Percentiles rank a stretch among this genome's conserved stretches.
Evolutionary conservation across 37 sponge, comb jelly and placozoan species (phyloP).

Genomic region (Agelas oroides): DNA sequence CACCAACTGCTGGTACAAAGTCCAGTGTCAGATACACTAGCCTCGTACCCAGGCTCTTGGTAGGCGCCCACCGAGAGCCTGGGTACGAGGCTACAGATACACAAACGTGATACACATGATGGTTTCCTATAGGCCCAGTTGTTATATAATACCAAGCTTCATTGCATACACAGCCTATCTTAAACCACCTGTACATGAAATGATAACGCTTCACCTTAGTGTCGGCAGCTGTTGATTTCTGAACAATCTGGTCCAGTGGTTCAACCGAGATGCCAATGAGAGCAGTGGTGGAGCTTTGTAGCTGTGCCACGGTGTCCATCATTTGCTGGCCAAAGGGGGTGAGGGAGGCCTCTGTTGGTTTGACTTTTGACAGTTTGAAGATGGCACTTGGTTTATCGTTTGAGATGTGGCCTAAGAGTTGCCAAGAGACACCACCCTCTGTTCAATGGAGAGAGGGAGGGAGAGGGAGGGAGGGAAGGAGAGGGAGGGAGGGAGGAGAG

Average conservation of each 20-base stretch:
- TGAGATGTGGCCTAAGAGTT: constrained; percentile 89
- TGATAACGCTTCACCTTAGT: too few species aligned
- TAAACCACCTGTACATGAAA: too few species aligned
- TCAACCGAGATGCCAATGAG: constrained; percentile 86
- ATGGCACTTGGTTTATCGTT: constrained; percentile 98
- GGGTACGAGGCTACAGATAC: too few species aligned
- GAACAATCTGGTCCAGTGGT: constrained; percentile 66
- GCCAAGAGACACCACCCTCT: constrained; percentile 73
- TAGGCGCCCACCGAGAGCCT: too few species aligned
- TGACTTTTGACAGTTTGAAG: constrained; percentile 84
- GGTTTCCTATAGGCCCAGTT: too few species aligned
- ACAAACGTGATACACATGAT: too few species aligned
- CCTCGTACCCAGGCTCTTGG: constrained; percentile 30
- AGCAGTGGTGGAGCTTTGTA: constrained; percentile 46
- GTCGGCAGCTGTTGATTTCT: constrained; percentile 69
- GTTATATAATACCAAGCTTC: too few species aligned
- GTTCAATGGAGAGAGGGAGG: too few species aligned
- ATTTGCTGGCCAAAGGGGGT: constrained; percentile 43
- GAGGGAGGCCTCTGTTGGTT: constrained; percentile 25
- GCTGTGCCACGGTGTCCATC: constrained; percentile 30
- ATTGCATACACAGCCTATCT: too few species aligned
- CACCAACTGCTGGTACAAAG: too few species aligned
- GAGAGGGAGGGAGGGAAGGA: constrained; percentile 6
- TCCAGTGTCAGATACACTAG: too few species aligned
- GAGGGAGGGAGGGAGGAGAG: constrained; percentile 6